Evolutionary conservation across 2,113 vertebrate species (phyloP), one percentile per base, ranked within the genome.

Genomic region (Ginglymostoma cirratum): DNA sequence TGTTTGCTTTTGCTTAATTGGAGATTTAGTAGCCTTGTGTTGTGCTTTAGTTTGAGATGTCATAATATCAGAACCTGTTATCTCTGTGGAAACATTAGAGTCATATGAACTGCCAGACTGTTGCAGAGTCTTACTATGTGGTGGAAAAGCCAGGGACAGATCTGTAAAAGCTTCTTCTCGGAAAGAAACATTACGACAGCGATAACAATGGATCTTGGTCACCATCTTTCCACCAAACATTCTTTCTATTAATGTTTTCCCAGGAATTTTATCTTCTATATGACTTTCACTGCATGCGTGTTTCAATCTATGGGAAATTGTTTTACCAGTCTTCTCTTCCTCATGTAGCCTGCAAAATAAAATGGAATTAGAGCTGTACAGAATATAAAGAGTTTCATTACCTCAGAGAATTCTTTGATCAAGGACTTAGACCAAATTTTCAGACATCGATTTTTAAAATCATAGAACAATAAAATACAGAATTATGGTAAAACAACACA

Each of bases 161-260:
- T 98, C 98, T 1, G 98, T 98, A 97, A 98, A 98, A 92, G 96
- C 97, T 97, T 98, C 98, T 96, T 98, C 98, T 48, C 98, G 96
- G n/a, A 97, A 98, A 1, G 98, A 98, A 89, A 98, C 97, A 0
- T 98, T 97, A 95, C 98, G 97, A 96, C 98, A 98, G 94, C 97
- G 97, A 70, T 98, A 97, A 52, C 98, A 98, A 96, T 98, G 97
- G 30, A 98, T 98, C 93, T 97, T 98, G 0, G 98, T 98, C 97
- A 97, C 97, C 2, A 98, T 98, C 97, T 98, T 98, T 96, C 98
- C 98, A 48, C 98, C 98, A 7, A 98, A 98, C 98, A 98, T 98
- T 96, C 97, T 98, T 97, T 98, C 98, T 94, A 98, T 97, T 0
- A 98, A 96, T 15, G 98, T 98, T 65, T 97, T 96, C 34, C 96